Evolutionary conservation across 2,797 vertebrate genomes (phyloP).

Genomic region (Sebastes hubbsi): DNA sequence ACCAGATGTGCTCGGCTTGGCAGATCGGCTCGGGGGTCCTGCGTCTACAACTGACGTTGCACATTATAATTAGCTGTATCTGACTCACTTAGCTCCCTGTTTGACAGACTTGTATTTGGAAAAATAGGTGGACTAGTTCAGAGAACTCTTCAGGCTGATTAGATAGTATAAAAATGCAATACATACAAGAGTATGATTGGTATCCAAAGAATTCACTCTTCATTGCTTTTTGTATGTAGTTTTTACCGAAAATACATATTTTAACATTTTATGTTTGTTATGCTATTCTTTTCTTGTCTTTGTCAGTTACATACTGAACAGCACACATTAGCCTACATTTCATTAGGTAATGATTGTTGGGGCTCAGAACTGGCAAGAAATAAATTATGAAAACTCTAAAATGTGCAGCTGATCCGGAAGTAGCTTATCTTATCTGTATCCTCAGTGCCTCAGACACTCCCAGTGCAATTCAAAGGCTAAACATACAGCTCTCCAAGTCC

Average conservation of each 20-base stretch:
- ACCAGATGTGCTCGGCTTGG: too few species aligned
- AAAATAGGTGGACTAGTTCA: not conserved
- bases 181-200: not conserved
- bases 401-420: constrained; percentile 9
- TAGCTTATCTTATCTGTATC: not conserved
- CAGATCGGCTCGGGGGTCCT: too few species aligned
- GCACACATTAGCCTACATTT: not conserved
- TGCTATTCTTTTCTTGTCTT: not conserved
- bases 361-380: constrained; percentile 24
- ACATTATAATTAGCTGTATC: too few species aligned
- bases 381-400: not conserved
- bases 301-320: not conserved
- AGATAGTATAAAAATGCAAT: not conserved
- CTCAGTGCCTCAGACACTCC: not conserved
- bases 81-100: not conserved
- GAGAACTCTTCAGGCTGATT: too few species aligned
- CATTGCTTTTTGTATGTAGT: constrained; percentile 2
- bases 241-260: constrained; percentile 20
- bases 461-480: too few species aligned
- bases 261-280: not conserved
- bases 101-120: not conserved
- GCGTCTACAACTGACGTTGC: too few species aligned
- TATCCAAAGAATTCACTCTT: not conserved
- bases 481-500: too few species aligned
- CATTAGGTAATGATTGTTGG: not conserved